These are phyloP conservation scores for Characodon lateralis DNA, from an alignment of 2,797 vertebrate species.

Conservation along the genomic window DNA sequence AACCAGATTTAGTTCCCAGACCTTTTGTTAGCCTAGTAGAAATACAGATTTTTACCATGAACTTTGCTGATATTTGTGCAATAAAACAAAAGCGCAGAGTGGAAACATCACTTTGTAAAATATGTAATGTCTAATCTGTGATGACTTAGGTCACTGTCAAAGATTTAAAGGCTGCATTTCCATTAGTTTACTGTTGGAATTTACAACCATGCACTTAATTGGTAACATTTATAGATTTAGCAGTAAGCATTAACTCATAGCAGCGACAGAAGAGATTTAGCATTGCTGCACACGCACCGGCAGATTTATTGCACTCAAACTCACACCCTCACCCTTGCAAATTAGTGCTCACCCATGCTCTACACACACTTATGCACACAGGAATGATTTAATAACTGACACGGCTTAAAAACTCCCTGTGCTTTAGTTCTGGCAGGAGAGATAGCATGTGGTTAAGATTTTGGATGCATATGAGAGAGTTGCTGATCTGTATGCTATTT, in stretches of 20 bases:
- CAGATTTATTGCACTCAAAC: constrained; percentile 41
- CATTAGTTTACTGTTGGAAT: constrained; percentile 27
- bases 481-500: neutral
- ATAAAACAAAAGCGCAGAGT: too few species aligned
- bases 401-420: constrained; percentile 8
- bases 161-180: constrained; percentile 54
- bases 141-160: constrained; percentile 14
- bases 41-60: neutral
- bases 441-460: neutral
- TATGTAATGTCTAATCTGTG: constrained; percentile 39
- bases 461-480: neutral
- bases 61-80: too few species aligned
- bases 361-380: constrained; percentile 10
- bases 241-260: constrained; percentile 55
- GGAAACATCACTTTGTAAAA: constrained; percentile 24
- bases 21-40: neutral
- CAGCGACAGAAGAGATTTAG: constrained; percentile 40
- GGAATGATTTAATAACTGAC: constrained; percentile 31
- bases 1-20: neutral
- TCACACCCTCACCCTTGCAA: constrained; percentile 28
- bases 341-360: neutral
- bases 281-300: neutral
- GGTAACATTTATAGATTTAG: constrained; percentile 63
- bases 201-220: constrained; percentile 46
- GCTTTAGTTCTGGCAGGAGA: neutral